Evolutionary conservation across 2,888 invertebrate species (phyloP), one percentile per base, ranked within the genome.

Genomic region (Drosophila aldrichi): DNA sequence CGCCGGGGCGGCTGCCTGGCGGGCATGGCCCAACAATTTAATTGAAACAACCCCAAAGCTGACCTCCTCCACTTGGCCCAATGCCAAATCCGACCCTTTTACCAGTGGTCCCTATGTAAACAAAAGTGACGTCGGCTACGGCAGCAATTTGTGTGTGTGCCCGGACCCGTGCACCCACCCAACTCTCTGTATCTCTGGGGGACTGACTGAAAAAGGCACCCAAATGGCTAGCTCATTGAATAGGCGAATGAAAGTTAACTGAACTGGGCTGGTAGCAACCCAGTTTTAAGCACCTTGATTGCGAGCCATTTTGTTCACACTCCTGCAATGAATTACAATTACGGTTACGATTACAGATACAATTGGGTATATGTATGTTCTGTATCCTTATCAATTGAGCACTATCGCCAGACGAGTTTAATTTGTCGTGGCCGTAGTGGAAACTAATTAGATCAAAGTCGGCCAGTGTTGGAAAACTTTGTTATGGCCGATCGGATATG

Each of bases 1-100:
- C 54, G 44, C 22, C 25, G 36, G 20, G 10, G 10, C 16, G 49
- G 36, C 32, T 16, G 34, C 14, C 34, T 14, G 51, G 20, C 22
- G 18, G 51, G 34, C 34, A 36, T 22, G 38, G 66, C 48, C 25
- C 59, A 60, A 77, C 73, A 80, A 80, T 86, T 87, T 86, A 89
- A 86, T 86, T 86, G 85, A 81, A 77, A 70, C 70, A 72, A 78
- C 88, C 89, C 82, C 87, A 74, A 86, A 89, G 88, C 74, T 70
- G 52, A 34, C 68, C 60, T n/a, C n/a, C n/a, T 54, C 14, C 55
- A 49, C 49, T 66, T 75, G 73, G 76, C 79, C 34, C 25, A 52
- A 10, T 61, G 70, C 68, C 72, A 72, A 65, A 48, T 60, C 22
- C 62, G 48, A 58, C 57, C 77, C 52, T 67, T 76, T 76, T 43